Evolutionary conservation across 1,140 invertebrate genomes (phyloP).

Genomic region (Pissodes strobi): DNA sequence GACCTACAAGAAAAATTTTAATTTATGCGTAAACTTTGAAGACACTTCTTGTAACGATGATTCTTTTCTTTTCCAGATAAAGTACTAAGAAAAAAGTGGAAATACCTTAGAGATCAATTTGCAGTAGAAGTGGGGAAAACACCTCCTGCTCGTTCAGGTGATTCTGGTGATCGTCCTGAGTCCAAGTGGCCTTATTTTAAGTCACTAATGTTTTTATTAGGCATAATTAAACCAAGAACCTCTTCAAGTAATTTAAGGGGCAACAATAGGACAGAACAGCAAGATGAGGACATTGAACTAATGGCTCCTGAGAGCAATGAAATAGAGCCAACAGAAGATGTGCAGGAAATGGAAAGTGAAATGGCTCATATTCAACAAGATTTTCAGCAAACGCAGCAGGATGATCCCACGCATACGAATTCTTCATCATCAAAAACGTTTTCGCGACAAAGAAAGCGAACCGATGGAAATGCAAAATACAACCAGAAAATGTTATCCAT

Average conservation of each 20-base stretch:
- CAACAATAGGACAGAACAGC: no score
- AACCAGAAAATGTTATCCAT: not conserved
- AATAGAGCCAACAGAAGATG: not conserved
- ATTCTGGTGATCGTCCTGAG: not conserved
- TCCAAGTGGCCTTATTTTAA: not conserved
- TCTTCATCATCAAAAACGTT: not conserved
- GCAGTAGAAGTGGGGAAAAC: no score
- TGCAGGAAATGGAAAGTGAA: not conserved
- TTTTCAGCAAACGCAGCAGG: not conserved
- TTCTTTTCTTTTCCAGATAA: no score
- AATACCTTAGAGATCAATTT: no score
- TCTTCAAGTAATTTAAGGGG: not conserved
- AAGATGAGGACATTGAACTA: not conserved
- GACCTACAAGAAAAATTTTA: no score
- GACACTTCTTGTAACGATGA: no score
- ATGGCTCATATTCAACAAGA: not conserved
- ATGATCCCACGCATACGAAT: not conserved
- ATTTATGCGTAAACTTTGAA: no score
- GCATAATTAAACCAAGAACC: no score
- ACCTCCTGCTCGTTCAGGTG: no score
- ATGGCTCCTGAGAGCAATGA: not conserved
- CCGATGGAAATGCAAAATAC: not conserved
- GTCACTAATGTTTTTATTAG: not conserved
- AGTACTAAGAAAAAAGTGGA: no score
- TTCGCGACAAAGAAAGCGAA: not conserved